Conservation (phyloP, 1,140 invertebrate genomes). For the Drosophila littoralis region DNA sequence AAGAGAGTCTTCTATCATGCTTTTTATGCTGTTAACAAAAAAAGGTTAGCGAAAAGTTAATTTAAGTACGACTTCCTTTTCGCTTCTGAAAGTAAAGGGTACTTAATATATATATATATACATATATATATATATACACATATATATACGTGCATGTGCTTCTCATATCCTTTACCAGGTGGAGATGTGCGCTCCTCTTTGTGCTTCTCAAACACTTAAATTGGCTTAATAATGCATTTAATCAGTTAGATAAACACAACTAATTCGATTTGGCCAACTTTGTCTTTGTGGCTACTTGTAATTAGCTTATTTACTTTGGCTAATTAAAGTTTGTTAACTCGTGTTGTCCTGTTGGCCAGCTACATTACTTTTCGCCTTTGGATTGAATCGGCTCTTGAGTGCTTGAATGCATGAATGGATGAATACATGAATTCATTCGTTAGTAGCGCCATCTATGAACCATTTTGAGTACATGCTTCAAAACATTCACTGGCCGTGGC, state of each 20-base stretch:
- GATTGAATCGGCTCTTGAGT: neutral
- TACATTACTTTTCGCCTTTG: neutral
- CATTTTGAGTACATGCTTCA: neutral
- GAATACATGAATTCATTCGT: slow-evolving; percentile 15
- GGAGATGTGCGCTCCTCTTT: neutral
- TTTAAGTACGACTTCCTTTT: too few relatives aligned
- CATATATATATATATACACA: too few relatives aligned
- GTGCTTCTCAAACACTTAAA: slow-evolving; percentile 9
- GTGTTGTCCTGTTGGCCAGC: neutral
- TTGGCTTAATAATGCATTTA: slow-evolving; percentile 56
- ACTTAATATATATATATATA: too few relatives aligned
- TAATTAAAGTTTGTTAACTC: slow-evolving; percentile 43
- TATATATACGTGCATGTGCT: neutral
- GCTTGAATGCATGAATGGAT: neutral
- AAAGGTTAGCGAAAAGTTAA: too few relatives aligned
- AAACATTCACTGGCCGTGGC: neutral
- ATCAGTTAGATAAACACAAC: slow-evolving; percentile 67
- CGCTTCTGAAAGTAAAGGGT: too few relatives aligned
- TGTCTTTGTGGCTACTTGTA: slow-evolving; percentile 29
- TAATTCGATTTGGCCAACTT: slow-evolving; percentile 71
- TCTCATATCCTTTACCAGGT: neutral
- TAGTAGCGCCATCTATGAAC: neutral
- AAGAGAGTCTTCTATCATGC: too few relatives aligned
- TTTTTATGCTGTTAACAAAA: too few relatives aligned
- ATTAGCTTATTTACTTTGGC: slow-evolving; percentile 51